These are phyloP conservation scores for Pteronura brasiliensis DNA, from an alignment of 2,113 vertebrate species.

Conservation along the genomic window DNA sequence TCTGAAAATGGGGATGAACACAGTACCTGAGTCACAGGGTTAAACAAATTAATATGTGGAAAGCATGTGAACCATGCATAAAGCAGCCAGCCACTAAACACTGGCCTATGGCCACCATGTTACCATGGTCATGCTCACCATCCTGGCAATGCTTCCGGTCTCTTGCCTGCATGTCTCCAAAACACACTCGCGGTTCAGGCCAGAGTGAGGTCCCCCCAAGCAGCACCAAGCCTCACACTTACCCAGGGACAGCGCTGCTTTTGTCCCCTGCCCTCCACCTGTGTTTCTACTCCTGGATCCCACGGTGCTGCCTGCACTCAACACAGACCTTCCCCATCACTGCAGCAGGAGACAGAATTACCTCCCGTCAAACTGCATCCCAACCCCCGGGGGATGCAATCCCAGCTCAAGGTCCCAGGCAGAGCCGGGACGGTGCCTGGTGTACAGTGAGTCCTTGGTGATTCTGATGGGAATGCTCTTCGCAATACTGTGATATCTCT, in stretches of 20 bases:
- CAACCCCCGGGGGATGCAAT: not conserved
- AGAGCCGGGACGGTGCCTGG: not conserved
- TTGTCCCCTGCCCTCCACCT: not conserved
- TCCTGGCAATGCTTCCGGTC: not conserved
- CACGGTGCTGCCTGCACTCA: not conserved
- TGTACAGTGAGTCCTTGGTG: not conserved
- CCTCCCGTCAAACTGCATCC: not conserved
- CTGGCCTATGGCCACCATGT: too few species aligned
- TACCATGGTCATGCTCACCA: not conserved
- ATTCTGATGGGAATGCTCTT: not conserved
- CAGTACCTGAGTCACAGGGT: not conserved
- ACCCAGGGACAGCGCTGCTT: not conserved
- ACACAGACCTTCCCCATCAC: not conserved
- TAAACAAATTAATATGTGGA: not conserved
- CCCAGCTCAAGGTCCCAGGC: not conserved
- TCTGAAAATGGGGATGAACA: not conserved
- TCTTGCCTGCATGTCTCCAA: not conserved
- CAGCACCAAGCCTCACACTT: rapidly evolving
- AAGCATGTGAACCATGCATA: not conserved
- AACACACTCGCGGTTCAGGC: not conserved
- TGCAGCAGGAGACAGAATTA: not conserved
- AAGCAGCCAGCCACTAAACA: not conserved
- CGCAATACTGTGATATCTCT: not conserved
- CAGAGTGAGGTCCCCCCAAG: not conserved
- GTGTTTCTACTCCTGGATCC: not conserved